Evolutionary conservation across 1,140 invertebrate species (phyloP), one percentile per base, ranked within the genome.

Genomic region (Drosophila saltans): DNA sequence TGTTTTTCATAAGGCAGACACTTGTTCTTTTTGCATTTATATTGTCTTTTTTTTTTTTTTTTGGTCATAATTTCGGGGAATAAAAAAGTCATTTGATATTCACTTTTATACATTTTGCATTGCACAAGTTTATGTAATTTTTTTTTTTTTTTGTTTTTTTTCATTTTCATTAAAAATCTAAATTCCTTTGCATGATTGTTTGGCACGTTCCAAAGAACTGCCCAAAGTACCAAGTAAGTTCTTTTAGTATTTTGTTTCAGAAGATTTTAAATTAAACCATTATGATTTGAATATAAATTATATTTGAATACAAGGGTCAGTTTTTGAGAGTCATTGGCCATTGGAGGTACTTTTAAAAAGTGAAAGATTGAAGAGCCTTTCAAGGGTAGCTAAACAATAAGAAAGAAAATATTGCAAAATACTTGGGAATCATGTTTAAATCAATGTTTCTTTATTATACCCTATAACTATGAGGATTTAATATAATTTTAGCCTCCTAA

Each of bases 51-150:
- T 26, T 26, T 52, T 52, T 52, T 24, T 69, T 48, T 36, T 28
- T 55, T 48, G 41, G 10, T 33, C 41, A 28, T 62, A 39, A 78
- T 70, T 78, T 78, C 75, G 64, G 36, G 77, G 69, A 86, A 79
- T 80, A 55, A 82, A 82, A 61, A 79, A 72, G 80, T 65, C 74
- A 88, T 79, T 80, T 74, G 83, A 86, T 86, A 82, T 88, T 75
- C 77, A 43, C 43, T 60, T 66, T 56, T 75, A 43, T 62, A 8
- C 28, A 72, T 52, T 74, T 74, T 63, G 55, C 62, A 68, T 71
- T 71, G 56, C 59, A 66, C 39, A 62, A 69, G 67, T 84, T 79
- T 78, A 81, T 88, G 68, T 81, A 86, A 85, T 73, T 79, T 79
- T 88, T 60, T 40, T 63, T 8, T 7, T 24, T 59, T 59, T 66